A percentile compares a stretch with the other conserved stretches of the same genome.
phyloP scores from a whole-genome alignment of 2,113 vertebrate species.

The Spea multiplicata region DNA sequence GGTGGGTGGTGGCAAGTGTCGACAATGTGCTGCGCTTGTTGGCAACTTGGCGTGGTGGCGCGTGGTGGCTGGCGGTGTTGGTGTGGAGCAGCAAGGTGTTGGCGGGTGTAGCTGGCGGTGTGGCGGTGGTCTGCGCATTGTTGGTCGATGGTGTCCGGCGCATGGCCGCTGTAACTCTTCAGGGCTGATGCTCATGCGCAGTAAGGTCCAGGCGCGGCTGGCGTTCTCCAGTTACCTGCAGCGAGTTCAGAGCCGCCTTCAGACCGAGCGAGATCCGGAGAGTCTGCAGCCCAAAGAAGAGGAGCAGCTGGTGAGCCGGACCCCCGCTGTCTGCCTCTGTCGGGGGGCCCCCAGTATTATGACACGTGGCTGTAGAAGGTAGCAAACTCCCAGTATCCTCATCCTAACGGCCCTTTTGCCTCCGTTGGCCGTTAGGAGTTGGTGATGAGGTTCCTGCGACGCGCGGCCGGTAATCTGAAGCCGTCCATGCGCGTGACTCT shows the following conservation, averaged over 20 bases:
- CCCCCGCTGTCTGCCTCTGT: no score
- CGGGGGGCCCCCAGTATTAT: no score
- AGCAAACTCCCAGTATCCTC: no score
- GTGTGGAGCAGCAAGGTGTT: no score
- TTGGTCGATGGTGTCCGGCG: not conserved
- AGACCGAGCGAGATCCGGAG: constrained; percentile 68
- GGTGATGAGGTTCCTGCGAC: constrained; percentile 85
- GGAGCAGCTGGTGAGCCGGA: constrained; percentile 86
- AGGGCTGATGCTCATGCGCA: constrained; percentile 57
- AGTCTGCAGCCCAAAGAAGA: constrained; percentile 76
- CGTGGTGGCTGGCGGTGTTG: not conserved
- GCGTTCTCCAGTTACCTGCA: constrained; percentile 92
- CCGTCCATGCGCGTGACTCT: constrained; percentile 77
- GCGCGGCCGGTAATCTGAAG: constrained; percentile 85
- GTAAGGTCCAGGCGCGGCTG: constrained; percentile 91
- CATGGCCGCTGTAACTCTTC: constrained; percentile 76
- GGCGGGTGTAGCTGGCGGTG: not conserved
- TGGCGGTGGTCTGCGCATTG: not conserved
- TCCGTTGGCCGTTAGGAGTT: constrained; percentile 72
- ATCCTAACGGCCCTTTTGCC: no score
- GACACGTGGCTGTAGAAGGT: no score
- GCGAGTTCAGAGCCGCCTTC: constrained; percentile 83
- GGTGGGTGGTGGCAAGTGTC: not conserved
- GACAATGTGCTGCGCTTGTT: not conserved
- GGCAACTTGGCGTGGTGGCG: not conserved